These are phyloP conservation scores for Anaspis maculata DNA, from an alignment of 2,888 invertebrate genomes.

Conservation along the genomic window DNA sequence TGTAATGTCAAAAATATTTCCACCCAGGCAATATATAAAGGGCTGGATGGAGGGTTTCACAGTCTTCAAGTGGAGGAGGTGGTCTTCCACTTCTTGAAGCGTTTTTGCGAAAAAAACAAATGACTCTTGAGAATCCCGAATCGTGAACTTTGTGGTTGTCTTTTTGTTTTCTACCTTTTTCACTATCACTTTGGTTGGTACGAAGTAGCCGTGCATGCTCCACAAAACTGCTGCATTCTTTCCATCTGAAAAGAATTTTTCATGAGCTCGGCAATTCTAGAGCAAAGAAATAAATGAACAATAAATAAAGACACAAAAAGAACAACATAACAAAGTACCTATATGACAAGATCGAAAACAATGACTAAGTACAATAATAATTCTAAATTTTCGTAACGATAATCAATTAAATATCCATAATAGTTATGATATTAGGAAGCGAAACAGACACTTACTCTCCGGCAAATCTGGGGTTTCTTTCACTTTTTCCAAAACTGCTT, in stretches of 20 bases:
- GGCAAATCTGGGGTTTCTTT: too few relatives aligned
- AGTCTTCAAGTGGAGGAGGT: background rate
- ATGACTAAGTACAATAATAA: too few relatives aligned
- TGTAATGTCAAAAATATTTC: constrained; percentile 1
- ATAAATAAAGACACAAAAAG: too few relatives aligned
- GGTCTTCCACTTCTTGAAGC: constrained; percentile 2
- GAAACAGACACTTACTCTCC: too few relatives aligned
- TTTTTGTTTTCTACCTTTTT: constrained; percentile 10
- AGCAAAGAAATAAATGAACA: too few relatives aligned
- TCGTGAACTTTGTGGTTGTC: constrained; percentile 1
- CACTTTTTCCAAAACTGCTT: constrained; percentile 1
- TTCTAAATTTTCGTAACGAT: too few relatives aligned
- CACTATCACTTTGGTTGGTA: constrained; percentile 9
- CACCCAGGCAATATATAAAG: constrained; percentile 4
- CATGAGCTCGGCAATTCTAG: too few relatives aligned
- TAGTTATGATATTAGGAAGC: too few relatives aligned
- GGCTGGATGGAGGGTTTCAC: constrained; percentile 3
- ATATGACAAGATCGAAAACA: too few relatives aligned
- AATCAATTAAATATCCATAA: too few relatives aligned
- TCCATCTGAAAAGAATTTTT: constrained; percentile 13
- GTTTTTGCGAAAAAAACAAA: constrained; percentile 5
- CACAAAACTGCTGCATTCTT: constrained; percentile 10
- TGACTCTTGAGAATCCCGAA: constrained; percentile 4
- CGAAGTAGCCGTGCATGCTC: constrained; percentile 15
- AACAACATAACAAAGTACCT: too few relatives aligned